A percentile compares a stretch with the other conserved stretches of the same genome.
phyloP scores from a whole-genome alignment of 2,797 vertebrate species.

The Hylomyscus alleni region DNA sequence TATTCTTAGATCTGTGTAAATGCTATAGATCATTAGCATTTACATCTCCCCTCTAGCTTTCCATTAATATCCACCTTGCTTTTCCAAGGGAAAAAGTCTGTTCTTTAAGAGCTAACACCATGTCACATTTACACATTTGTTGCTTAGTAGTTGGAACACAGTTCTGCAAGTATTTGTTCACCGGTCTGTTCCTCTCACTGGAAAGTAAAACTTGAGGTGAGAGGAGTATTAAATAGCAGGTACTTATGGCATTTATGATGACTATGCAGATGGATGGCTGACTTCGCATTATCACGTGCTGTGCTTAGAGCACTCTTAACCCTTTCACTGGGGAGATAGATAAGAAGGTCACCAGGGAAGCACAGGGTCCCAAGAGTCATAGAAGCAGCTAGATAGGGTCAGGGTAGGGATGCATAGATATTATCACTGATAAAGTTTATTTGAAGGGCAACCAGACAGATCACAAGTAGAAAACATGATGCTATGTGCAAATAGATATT shows the following conservation, averaged over 20 bases:
- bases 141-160: background rate
- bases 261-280: background rate
- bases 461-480: background rate
- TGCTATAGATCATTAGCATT: background rate
- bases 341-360: background rate
- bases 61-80: background rate
- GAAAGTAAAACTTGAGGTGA: background rate
- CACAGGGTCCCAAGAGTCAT: background rate
- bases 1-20: background rate
- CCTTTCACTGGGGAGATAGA: background rate
- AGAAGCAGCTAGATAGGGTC: too few relatives aligned
- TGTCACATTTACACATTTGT: background rate
- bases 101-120: background rate
- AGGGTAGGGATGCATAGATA: background rate
- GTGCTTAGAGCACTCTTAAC: background rate
- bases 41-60: background rate
- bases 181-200: background rate
- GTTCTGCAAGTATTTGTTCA: background rate
- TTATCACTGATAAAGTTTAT: background rate
- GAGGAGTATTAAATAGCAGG: background rate
- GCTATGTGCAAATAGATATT: conserved; percentile 63
- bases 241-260: background rate
- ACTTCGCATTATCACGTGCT: background rate
- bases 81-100: background rate
- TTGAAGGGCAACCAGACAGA: conserved; percentile 39